Base-by-base conservation (phyloP, 2,113 vertebrate genomes). In the Talpa occidentalis region DNA sequence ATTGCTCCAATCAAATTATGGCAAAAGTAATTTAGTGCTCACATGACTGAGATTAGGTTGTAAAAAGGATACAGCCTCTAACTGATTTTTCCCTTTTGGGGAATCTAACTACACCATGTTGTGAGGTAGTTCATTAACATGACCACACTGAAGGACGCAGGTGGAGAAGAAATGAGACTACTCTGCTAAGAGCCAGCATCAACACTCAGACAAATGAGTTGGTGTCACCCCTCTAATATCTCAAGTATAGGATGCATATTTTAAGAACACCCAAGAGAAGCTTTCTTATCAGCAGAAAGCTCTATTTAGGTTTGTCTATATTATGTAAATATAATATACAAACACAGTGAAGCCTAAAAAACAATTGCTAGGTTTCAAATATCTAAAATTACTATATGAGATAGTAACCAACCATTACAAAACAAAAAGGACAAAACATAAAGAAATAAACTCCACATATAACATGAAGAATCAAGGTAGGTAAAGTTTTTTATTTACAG, bases 341-440 rank as follows among this genome's bases (percentile, higher is more conserved):
- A 94, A 49, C 54, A 91, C 7, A 67, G 47, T 47, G 70, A 88
- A 67, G 72, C 5, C 26, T 81, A 84, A 84, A 96, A 88, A 66
- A 94, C 64, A 94, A 95, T 88, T 52, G 37, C 59, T 83, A 49
- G 24, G 30, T 83, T 90, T 94, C 77, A 92, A 90, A 44, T 83
- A 94, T 92, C 66, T 83, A 47, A 77, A 79, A 44, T 87, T 87
- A 94, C 64, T 74, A 83, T 74, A 79, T 73, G 91, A 96, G 88
- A 73, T 2, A 94, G 74, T 77, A 89, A 85, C 37, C 69, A 86
- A 54, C 81, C 80, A 22, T 72, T 93, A 90, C 30, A 49, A 92
- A 49, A 49, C 47, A 49, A 49, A 49, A 17, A 94, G 21, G 44
- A n/a, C 62, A 35, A 73, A 82, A 69, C 40, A 93, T 52, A 40